phyloP scores from a whole-genome alignment of 2,113 vertebrate genomes.

The Leuciscus idus region DNA sequence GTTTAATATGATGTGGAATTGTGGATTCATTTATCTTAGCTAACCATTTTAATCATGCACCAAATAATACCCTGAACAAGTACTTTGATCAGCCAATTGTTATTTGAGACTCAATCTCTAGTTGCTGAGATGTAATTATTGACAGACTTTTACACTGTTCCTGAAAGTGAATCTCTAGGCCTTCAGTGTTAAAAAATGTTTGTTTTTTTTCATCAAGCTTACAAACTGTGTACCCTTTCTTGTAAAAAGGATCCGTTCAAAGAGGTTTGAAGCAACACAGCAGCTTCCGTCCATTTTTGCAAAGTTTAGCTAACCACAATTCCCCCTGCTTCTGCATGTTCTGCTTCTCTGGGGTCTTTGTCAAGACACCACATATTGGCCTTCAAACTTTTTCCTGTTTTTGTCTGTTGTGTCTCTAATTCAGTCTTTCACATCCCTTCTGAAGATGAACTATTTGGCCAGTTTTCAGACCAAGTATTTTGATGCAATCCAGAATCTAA shows the following conservation, averaged over 20 bases:
- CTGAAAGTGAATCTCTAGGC: too few species aligned
- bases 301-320: slow-evolving; percentile 2
- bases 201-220: background rate
- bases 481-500: background rate
- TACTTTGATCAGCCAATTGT: too few species aligned
- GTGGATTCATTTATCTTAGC: too few species aligned
- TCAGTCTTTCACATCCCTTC: background rate
- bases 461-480: background rate
- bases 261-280: background rate
- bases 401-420: slow-evolving; percentile 9
- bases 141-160: too few species aligned
- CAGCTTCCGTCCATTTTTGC: background rate
- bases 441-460: background rate
- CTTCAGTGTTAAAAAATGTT: background rate
- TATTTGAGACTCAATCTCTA: too few species aligned
- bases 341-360: slow-evolving; percentile 1
- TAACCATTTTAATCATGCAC: too few species aligned
- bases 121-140: too few species aligned
- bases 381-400: slow-evolving; percentile 12
- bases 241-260: background rate
- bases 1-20: background rate
- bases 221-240: background rate
- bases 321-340: background rate
- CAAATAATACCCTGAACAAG: too few species aligned
- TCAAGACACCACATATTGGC: background rate